These are phyloP conservation scores for Tyrophagus putrescentiae DNA, from an alignment of 1,140 invertebrate genomes.

Conservation along the genomic window DNA sequence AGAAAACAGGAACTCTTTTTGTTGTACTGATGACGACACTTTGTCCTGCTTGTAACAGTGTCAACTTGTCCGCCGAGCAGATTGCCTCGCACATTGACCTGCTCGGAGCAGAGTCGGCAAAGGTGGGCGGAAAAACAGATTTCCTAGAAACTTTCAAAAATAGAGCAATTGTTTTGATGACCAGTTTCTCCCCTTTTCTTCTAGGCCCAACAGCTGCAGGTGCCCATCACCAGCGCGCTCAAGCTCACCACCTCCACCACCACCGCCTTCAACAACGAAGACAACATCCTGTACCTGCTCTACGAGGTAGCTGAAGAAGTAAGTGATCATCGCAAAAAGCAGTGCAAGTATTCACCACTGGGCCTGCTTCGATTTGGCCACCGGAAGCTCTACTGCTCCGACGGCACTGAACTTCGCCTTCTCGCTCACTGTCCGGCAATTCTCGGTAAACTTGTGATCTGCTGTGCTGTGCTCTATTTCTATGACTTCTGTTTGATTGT, in stretches of 20 bases:
- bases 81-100: no score
- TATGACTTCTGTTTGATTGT: constrained; percentile 12
- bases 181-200: no score
- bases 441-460: constrained; percentile 10
- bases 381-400: constrained; percentile 11
- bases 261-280: no score
- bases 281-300: not conserved
- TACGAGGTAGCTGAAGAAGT: not conserved
- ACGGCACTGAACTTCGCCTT: constrained; percentile 3
- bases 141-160: no score
- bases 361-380: constrained; percentile 19
- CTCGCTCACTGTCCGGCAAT: constrained; percentile 14
- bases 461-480: no score
- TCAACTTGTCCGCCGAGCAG: no score
- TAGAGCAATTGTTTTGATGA: no score
- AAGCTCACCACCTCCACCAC: not conserved
- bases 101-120: no score
- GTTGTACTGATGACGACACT: no score
- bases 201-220: constrained; percentile 7
- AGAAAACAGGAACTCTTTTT: no score
- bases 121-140: no score
- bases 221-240: not conserved
- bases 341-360: not conserved
- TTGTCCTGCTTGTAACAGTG: no score
- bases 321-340: not conserved